These are phyloP conservation scores for Diplogasteroides magnus DNA, from an alignment of 1,140 invertebrate species.

Conservation along the genomic window DNA sequence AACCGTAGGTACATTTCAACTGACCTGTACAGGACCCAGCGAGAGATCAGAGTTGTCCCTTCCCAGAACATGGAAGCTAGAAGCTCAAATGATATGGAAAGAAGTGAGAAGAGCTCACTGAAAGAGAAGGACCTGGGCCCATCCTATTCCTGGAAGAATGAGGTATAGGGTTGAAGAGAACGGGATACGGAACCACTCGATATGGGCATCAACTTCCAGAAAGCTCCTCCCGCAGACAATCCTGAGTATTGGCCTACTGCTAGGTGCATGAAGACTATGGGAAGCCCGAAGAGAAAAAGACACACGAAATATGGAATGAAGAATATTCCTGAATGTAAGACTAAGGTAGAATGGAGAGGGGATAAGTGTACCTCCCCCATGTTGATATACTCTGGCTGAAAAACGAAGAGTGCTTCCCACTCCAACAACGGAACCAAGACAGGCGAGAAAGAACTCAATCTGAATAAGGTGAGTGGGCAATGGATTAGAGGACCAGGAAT, in stretches of 20 bases:
- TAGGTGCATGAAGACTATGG: slow-evolving; percentile 49
- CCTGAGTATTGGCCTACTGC: slow-evolving; percentile 51
- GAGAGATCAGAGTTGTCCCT: slow-evolving; percentile 34
- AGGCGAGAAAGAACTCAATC: slow-evolving; percentile 53
- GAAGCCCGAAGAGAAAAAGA: slow-evolving; percentile 47
- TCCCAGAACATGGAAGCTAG: slow-evolving; percentile 46
- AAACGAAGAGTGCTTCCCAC: slow-evolving; percentile 53
- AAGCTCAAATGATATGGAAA: slow-evolving; percentile 1
- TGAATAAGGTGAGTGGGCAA: slow-evolving; percentile 19
- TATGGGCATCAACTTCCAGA: slow-evolving; percentile 51
- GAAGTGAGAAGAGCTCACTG: slow-evolving; percentile 27
- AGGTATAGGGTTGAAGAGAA: too few species aligned
- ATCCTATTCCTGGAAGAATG: slow-evolving; percentile 57
- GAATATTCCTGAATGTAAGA: slow-evolving; percentile 38
- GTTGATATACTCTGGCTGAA: slow-evolving; percentile 49
- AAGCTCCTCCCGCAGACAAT: slow-evolving; percentile 38
- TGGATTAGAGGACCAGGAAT: slow-evolving; percentile 13
- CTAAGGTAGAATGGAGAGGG: not conserved
- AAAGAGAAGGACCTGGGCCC: slow-evolving; percentile 58
- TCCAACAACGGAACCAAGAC: slow-evolving; percentile 53
- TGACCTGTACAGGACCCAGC: slow-evolving; percentile 36
- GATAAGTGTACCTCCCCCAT: slow-evolving; percentile 29
- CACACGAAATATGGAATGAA: slow-evolving; percentile 52
- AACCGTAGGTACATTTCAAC: too few species aligned
- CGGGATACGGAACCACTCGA: too few species aligned